Base-by-base conservation (phyloP, 2,888 invertebrate genomes). In the Stenchaetothrips biformis region DNA sequence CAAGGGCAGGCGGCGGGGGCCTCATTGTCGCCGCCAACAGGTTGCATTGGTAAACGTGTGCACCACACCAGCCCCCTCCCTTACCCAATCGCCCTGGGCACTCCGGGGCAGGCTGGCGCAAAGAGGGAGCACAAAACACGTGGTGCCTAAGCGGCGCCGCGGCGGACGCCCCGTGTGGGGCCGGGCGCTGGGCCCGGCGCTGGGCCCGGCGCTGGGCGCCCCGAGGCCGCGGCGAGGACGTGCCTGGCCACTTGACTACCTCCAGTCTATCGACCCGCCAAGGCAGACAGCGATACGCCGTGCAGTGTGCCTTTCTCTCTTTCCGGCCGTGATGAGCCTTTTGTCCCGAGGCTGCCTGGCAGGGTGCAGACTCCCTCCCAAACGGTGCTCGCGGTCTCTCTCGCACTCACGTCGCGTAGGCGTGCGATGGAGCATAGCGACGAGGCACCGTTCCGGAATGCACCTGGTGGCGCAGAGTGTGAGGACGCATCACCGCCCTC, bases 1-100 rank as follows among this genome's bases (percentile, higher is more conserved):
- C 13, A 1, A 9, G 11, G 53, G 53, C 53, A 53, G 53, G 59
- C 16, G 53, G 53, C 9, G 13, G 13, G 16, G 13, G 59, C 59
- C 59, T 59, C 59, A 59, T 59, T 59, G 59, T 59, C 59, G 13
- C 59, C 59, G 59, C 59, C 59, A 59, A 59, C 59, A 59, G 59
- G 59, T 59, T 59, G 59, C 18, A 18, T 16, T 37, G 18, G 59
- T 59, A 59, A 59, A 59, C 59, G 18, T 18, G 59, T 13, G 59
- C 18, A 59, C 18, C 18, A 59, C 18, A 59, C 18, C 18, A 18
- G 16, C 53, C 16, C 53, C 16, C 53, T 53, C 53, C 16, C 53
- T 6, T 53, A 16, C 53, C 9, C 53, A 53, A 13, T 16, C 53
- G 13, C 9, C 53, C 53, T 3, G 53, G 53, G 59, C 18, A 9